A percentile compares a stretch with the other conserved stretches of the same genome.
Conservation (phyloP, 2,113 vertebrate genomes). For the Carettochelys insculpta region DNA sequence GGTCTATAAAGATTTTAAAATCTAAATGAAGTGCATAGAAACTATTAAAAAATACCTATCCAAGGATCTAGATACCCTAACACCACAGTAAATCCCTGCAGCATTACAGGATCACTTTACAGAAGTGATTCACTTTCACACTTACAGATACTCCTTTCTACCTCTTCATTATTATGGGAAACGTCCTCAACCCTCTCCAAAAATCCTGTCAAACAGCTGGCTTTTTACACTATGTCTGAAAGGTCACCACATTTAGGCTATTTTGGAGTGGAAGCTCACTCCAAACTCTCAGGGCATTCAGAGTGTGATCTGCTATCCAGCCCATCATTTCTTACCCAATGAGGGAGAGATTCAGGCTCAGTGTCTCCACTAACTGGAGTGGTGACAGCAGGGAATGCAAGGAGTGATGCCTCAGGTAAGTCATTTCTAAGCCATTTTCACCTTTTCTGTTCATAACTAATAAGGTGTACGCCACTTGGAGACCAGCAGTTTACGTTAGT, state of each 20-base stretch:
- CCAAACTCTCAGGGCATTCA: not conserved
- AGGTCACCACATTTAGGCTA: not conserved
- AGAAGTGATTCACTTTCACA: not conserved
- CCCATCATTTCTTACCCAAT: not conserved
- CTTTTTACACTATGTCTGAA: not conserved
- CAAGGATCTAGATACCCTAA: not conserved
- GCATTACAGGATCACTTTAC: not conserved
- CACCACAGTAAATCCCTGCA: not conserved
- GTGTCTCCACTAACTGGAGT: accelerated
- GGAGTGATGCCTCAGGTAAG: not conserved
- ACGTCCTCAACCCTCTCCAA: not conserved
- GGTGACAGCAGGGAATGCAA: not conserved
- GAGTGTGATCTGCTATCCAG: accelerated
- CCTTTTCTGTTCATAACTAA: accelerated
- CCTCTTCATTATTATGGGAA: not conserved
- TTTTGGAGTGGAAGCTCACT: not conserved
- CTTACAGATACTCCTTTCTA: not conserved
- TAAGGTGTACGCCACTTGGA: not conserved
- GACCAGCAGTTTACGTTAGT: not conserved
- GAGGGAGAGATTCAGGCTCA: not conserved
- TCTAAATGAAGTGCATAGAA: no score
- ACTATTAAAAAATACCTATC: not conserved
- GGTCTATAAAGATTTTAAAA: not conserved
- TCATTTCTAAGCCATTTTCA: not conserved
- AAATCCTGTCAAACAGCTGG: not conserved